These are phyloP conservation scores for Petrolisthes cinctipes DNA, from an alignment of 2,888 invertebrate genomes.

Conservation along the genomic window DNA sequence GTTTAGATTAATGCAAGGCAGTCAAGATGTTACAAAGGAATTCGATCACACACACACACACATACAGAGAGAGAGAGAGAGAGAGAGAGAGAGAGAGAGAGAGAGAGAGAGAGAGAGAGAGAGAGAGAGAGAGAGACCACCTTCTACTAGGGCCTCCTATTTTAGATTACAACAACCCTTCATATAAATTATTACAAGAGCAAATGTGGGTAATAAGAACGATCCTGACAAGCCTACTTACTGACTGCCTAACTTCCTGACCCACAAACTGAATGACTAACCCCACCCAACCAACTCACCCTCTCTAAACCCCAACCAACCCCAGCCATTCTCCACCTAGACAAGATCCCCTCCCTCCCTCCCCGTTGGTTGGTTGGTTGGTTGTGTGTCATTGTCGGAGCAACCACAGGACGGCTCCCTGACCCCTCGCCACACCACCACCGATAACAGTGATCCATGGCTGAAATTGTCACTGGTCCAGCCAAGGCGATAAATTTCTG, in stretches of 20 bases:
- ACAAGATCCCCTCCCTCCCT: no score
- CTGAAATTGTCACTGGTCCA: conserved; percentile 35
- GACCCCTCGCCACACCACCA: conserved; percentile 25
- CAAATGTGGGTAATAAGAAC: conserved; percentile 20
- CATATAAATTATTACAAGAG: background rate
- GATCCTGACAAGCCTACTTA: background rate
- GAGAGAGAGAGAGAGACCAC: background rate
- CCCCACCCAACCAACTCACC: background rate
- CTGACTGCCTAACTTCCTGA: background rate
- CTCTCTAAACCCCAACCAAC: conserved; percentile 11
- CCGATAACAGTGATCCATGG: conserved; percentile 47
- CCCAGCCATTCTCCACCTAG: background rate
- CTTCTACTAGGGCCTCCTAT: background rate
- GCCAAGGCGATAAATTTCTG: conserved; percentile 40
- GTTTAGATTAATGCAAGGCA: no score
- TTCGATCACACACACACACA: background rate
- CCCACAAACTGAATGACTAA: background rate
- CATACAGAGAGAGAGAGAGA: background rate
- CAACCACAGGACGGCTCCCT: conserved; percentile 15
- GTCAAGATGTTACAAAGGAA: background rate
- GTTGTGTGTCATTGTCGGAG: conserved; percentile 8
- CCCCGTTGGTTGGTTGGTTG: background rate
- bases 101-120: conserved; percentile 10
- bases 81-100: conserved; percentile 3
- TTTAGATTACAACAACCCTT: no score